Evolutionary conservation across 2,113 vertebrate species (phyloP), one percentile per base, ranked within the genome.

Genomic region (Microcebus jonahi): DNA sequence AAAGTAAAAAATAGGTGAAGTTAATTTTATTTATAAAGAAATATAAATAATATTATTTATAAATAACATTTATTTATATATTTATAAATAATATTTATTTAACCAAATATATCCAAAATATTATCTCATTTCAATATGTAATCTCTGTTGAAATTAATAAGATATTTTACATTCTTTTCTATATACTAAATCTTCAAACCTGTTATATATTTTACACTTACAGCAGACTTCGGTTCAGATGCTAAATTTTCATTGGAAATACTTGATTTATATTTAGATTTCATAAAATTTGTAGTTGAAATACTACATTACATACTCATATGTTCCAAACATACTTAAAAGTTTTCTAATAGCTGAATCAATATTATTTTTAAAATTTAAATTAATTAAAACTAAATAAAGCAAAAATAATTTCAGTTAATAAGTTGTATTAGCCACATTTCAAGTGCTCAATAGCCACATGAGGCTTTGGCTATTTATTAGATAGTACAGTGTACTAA

Each of bases 351-450:
- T 42, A n/a, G 8, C 1, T 7, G 34, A 67, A 57, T 65, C 31
- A 25, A 36, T 83, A 55, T n/a, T n/a, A 36, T 73, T 39, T 70
- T 71, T 79, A 10, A 91, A 76, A 73, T 63, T 91, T 42, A 71
- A 68, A 55, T 70, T 50, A 50, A 45, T 53, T 25, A 31, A 34
- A 53, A 20, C 61, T 50, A 39, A 81, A 12, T 17, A 29, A 68
- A 63, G 70, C 55, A 27, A 31, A 61, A 27, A 27, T 11, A 1
- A 14, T 14, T 25, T 61, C 12, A 29, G 42, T 36, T 34, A 23
- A 9, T 93, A 23, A 39, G 25, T 11, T 70, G 2, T 55, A 34
- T 45, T 75, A 45, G 48, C 23, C 63, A 8, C 25, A 17, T 27
- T 61, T 39, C 36, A 3, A 2, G 23, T 11, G 39, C 27, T 68